These are phyloP conservation scores for Podargus strigoides DNA, from an alignment of 2,797 vertebrate species.

Conservation along the genomic window DNA sequence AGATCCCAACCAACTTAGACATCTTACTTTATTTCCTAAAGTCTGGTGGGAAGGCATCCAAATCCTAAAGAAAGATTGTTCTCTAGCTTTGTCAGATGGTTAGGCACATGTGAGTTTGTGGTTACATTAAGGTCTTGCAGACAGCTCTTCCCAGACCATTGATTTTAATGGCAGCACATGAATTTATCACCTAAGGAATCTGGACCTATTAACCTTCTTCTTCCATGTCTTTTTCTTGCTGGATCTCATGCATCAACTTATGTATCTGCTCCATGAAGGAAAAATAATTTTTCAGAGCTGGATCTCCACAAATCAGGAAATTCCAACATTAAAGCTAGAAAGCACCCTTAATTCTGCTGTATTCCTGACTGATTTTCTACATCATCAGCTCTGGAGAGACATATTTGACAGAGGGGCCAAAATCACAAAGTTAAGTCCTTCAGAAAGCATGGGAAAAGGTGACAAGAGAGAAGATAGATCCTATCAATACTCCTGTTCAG, in stretches of 20 bases:
- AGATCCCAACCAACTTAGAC: not conserved
- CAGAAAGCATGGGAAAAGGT: not conserved
- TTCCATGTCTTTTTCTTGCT: not conserved
- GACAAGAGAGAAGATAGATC: not conserved
- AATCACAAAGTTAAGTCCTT: not conserved
- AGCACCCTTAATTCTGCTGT: not conserved
- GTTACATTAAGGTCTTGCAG: not conserved
- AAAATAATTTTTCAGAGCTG: not conserved
- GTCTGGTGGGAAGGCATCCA: not conserved
- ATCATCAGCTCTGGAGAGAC: not conserved
- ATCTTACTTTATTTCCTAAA: not conserved
- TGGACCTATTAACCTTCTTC: not conserved
- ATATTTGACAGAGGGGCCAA: not conserved
- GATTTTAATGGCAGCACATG: not conserved
- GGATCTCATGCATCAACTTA: not conserved
- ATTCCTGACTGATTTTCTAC: not conserved
- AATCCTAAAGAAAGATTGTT: not conserved
- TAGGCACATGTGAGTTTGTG: not conserved
- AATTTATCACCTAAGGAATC: not conserved
- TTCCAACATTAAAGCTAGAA: not conserved
- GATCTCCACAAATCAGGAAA: not conserved
- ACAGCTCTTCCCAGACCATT: not conserved
- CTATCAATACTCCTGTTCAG: accelerated
- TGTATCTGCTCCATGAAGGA: not conserved
- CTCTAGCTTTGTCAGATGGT: not conserved